Conservation (phyloP, 1,140 invertebrate species). For the Brachionus asplanchnoidis region DNA sequence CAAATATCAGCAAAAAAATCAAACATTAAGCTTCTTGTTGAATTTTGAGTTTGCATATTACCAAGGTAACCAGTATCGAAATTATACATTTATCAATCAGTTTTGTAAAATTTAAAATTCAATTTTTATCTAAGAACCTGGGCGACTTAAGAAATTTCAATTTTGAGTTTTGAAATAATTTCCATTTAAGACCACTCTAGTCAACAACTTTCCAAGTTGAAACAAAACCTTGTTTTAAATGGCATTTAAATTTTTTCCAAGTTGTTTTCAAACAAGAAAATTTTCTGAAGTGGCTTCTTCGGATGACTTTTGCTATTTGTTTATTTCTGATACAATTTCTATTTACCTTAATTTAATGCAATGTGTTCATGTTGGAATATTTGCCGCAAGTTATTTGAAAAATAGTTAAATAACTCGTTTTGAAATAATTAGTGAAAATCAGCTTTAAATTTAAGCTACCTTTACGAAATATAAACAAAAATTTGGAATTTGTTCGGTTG, state of each 20-base stretch:
- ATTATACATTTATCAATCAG: background rate
- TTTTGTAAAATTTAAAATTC: background rate
- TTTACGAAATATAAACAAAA: background rate
- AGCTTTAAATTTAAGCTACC: background rate
- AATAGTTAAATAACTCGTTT: background rate
- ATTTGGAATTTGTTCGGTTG: background rate
- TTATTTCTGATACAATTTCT: background rate
- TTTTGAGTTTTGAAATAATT: background rate
- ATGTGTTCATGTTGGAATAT: background rate
- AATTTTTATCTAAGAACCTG: background rate
- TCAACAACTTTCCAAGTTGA: background rate
- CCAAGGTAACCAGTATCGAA: background rate
- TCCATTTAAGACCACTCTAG: background rate
- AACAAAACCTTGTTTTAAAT: background rate
- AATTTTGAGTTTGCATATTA: background rate
- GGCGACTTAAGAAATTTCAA: background rate
- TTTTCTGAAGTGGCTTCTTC: background rate
- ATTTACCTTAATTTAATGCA: too few relatives aligned
- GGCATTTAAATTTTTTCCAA: background rate
- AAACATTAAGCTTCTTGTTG: constrained; percentile 4
- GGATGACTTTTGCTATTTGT: background rate
- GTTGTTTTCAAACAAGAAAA: background rate
- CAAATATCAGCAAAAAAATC: constrained; percentile 18
- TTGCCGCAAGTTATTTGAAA: background rate
- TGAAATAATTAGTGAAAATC: background rate